Evolutionary conservation across 2,797 vertebrate species (phyloP).

Genomic region (Macropodus opercularis): DNA sequence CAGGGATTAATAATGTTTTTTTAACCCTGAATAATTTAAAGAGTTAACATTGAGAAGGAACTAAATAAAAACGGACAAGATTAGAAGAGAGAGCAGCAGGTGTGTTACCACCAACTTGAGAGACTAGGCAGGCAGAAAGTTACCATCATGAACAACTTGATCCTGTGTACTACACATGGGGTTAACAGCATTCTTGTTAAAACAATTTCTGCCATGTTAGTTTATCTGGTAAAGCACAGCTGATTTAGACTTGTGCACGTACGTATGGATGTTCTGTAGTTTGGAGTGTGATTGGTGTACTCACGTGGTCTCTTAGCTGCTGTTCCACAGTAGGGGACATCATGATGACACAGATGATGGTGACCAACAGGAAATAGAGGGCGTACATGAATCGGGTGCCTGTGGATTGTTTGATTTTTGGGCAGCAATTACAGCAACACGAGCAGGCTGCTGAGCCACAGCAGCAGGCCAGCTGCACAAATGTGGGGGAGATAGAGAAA

Average conservation of each 20-base stretch:
- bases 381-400: conserved; percentile 96
- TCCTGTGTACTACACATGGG: conserved; percentile 14
- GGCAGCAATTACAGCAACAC: conserved; percentile 93
- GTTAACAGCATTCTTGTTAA: no score
- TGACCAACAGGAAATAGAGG: conserved; percentile 92
- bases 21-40: conserved; percentile 26
- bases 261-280: not conserved
- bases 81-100: conserved; percentile 13
- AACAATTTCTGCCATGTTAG: no score
- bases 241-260: not conserved
- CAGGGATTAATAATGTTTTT: no score
- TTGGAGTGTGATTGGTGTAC: conserved; percentile 25
- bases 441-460: conserved; percentile 91
- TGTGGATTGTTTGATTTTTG: conserved; percentile 96
- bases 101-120: conserved; percentile 14
- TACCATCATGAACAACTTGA: conserved; percentile 8
- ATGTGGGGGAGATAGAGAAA: conserved; percentile 8
- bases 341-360: conserved; percentile 91
- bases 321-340: conserved; percentile 91
- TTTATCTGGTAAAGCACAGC: not conserved
- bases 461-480: conserved; percentile 92
- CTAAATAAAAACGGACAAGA: conserved; percentile 7
- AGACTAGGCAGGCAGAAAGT: conserved; percentile 13
- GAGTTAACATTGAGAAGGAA: not conserved
- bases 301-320: conserved; percentile 71